Evolutionary conservation across 1,140 invertebrate species (phyloP), one percentile per base, ranked within the genome.

Genomic region (Heliconius congener): DNA sequence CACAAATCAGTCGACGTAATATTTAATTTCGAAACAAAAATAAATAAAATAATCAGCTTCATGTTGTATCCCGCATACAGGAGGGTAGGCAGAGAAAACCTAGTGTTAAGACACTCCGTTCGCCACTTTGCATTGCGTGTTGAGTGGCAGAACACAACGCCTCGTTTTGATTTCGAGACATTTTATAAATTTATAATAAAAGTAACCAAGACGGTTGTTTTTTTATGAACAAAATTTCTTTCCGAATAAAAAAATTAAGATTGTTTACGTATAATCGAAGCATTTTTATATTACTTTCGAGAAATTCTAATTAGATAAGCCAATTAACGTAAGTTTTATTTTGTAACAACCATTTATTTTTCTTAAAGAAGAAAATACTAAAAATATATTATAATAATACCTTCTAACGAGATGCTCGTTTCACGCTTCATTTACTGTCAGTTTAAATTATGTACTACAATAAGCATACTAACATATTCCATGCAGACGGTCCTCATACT

Each of bases 401-500:
- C 5, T 30, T 66, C 23, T 66, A 66, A 66, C 23, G 23, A 72
- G n/a, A 72, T 72, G 34, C n/a, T 18, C 30, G 23, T 66, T 66
- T 66, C 23, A 66, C 13, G 60, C 46, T 75, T 60, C 57, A 50
- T 76, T 66, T 71, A 55, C 46, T 71, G 75, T 30, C 75, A 76
- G 16, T 42, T 66, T 70, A 72, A 78, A 72, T 72, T 75, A 55
- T 76, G 55, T 77, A 78, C 77, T 71, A 76, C 57, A 77, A 70
- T 78, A 82, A 85, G 83, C 83, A 85, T 75, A 50, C 80, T 60
- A 83, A 70, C 75, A 80, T 77, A 81, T 83, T 86, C 85, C 84
- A 81, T 84, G 82, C 57, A 81, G 78, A 76, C 83, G 76, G 78
- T 81, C 81, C 75, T 74, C 81, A 84, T 83, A 84, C 81, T 86